These are phyloP conservation scores for Nephrotoma flavescens DNA, from an alignment of 2,888 invertebrate genomes.

Conservation along the genomic window DNA sequence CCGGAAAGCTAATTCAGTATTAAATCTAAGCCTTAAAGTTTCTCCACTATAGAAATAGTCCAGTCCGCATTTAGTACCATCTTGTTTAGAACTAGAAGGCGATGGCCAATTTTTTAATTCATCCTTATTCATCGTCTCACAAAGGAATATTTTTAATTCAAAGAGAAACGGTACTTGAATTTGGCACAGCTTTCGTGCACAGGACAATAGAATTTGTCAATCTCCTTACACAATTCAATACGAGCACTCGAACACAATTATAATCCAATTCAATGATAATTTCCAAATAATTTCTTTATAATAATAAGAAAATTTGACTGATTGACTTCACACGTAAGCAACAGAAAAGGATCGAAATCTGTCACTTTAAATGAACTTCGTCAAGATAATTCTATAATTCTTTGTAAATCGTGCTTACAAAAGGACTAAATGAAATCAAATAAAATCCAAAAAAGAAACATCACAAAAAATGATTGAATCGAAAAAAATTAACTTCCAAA, in stretches of 20 bases:
- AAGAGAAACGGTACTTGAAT: neutral
- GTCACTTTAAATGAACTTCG: neutral
- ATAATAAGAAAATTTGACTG: neutral
- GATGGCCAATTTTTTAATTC: too few relatives aligned
- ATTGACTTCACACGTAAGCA: neutral
- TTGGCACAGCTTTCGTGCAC: neutral
- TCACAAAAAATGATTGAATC: neutral
- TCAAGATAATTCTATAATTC: neutral
- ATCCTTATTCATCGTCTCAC: neutral
- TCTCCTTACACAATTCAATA: neutral
- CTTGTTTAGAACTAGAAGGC: too few relatives aligned
- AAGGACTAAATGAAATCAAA: neutral
- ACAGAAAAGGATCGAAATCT: neutral
- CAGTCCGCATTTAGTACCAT: too few relatives aligned
- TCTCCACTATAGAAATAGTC: too few relatives aligned
- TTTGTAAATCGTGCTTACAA: neutral
- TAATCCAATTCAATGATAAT: neutral
- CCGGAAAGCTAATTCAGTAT: too few relatives aligned
- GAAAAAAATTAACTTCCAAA: neutral
- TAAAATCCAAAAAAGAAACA: too few relatives aligned
- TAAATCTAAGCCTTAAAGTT: too few relatives aligned
- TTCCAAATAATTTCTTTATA: neutral
- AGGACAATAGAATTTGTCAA: neutral
- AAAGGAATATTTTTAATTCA: neutral
- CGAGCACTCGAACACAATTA: neutral